These are phyloP conservation scores for Hirtodrosophila confusa DNA, from an alignment of 2,888 invertebrate species.

Conservation along the genomic window DNA sequence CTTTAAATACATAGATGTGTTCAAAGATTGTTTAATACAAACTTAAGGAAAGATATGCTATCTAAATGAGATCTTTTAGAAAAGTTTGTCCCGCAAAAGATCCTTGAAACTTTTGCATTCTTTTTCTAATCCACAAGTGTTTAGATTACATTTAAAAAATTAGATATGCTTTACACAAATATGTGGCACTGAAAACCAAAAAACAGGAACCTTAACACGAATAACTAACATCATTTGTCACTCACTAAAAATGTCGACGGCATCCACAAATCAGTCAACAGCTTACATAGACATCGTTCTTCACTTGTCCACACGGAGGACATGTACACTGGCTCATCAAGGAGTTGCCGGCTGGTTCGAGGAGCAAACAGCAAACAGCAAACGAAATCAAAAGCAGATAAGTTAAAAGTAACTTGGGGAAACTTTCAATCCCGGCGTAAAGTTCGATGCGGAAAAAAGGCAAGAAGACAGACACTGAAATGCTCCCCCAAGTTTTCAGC, in stretches of 20 bases:
- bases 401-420: constrained; percentile 52
- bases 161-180: constrained; percentile 11
- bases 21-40: too few species aligned
- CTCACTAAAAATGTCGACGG: constrained; percentile 43
- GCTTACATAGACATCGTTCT: constrained; percentile 12
- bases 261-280: constrained; percentile 55
- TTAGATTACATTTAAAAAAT: constrained; percentile 1
- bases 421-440: constrained; percentile 53
- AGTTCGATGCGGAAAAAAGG: constrained; percentile 32
- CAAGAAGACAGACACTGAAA: constrained; percentile 3
- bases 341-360: neutral
- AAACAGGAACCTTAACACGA: constrained; percentile 16
- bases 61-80: too few species aligned
- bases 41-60: too few species aligned
- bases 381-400: constrained; percentile 63
- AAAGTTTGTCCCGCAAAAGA: too few species aligned
- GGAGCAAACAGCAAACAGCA: constrained; percentile 13
- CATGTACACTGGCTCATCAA: constrained; percentile 44
- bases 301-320: constrained; percentile 27
- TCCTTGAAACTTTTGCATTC: too few species aligned
- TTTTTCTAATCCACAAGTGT: too few species aligned
- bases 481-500: constrained; percentile 39
- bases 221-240: constrained; percentile 57
- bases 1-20: too few species aligned
- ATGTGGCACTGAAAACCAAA: constrained; percentile 2